Conservation (phyloP, 2,888 invertebrate genomes). For the Meta bourneti region DNA sequence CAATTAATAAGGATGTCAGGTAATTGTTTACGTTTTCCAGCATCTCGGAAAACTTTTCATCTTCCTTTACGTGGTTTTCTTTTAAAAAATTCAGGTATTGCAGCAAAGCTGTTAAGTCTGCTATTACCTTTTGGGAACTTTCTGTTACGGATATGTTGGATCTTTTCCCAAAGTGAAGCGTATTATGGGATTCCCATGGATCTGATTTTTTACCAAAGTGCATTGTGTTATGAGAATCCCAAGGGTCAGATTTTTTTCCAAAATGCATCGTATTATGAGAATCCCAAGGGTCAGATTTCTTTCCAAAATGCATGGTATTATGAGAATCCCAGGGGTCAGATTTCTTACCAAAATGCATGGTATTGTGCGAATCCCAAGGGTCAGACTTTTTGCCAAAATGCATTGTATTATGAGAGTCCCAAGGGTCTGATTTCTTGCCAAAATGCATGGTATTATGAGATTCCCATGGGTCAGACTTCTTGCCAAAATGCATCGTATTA, state of each 20-base stretch:
- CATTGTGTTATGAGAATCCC: slow-evolving; percentile 49
- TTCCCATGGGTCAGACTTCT: slow-evolving; percentile 46
- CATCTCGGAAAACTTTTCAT: not conserved
- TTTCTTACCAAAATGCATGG: slow-evolving; percentile 55
- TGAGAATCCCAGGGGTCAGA: slow-evolving; percentile 49
- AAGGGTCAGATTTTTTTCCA: slow-evolving; percentile 40
- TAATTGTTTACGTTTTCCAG: not conserved
- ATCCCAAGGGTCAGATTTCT: slow-evolving; percentile 31
- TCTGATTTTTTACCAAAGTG: slow-evolving; percentile 57
- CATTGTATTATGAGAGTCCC: slow-evolving; percentile 53
- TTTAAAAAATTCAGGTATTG: not conserved
- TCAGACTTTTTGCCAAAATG: slow-evolving; percentile 48
- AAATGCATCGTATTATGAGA: slow-evolving; percentile 50
- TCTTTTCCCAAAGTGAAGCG: slow-evolving; percentile 57
- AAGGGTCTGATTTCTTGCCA: slow-evolving; percentile 41
- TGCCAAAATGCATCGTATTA: slow-evolving; percentile 64
- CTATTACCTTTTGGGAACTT: not conserved
- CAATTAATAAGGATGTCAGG: not conserved
- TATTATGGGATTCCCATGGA: slow-evolving; percentile 51
- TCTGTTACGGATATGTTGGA: slow-evolving; percentile 13
- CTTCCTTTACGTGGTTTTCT: slow-evolving; percentile 10
- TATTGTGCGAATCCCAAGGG: slow-evolving; percentile 32
- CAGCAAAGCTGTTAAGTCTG: not conserved
- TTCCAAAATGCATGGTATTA: slow-evolving; percentile 51
- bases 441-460: slow-evolving; percentile 52